phyloP scores from a whole-genome alignment of 2,888 invertebrate species.

The Oxyscelio sp. region DNA sequence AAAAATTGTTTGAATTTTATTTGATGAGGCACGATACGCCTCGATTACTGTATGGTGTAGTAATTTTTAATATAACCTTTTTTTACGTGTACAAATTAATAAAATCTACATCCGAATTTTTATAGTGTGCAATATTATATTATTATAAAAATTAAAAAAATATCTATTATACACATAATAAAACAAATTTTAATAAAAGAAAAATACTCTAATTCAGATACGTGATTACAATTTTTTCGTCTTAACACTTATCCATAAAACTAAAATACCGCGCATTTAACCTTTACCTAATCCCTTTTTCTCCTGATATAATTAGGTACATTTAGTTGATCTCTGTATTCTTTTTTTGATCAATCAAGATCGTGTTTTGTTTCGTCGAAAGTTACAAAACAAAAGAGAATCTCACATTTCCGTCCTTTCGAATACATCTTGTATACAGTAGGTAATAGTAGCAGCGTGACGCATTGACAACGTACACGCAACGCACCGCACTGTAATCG shows the following conservation, averaged over 20 bases:
- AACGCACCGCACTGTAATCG: slow-evolving; percentile 85
- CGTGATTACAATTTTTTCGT: slow-evolving; percentile 36
- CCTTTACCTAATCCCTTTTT: slow-evolving; percentile 43
- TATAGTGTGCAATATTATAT: too few relatives aligned
- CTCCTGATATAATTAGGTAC: slow-evolving; percentile 56
- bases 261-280: slow-evolving; percentile 15
- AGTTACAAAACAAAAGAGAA: slow-evolving; percentile 67
- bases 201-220: slow-evolving; percentile 12
- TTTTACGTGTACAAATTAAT: too few relatives aligned
- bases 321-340: slow-evolving; percentile 52
- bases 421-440: slow-evolving; percentile 57
- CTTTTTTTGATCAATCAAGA: slow-evolving; percentile 65
- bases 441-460: slow-evolving; percentile 78
- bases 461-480: slow-evolving; percentile 84
- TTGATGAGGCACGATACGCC: too few relatives aligned
- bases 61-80: too few relatives aligned
- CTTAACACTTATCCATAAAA: slow-evolving; percentile 14
- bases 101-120: too few relatives aligned
- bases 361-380: slow-evolving; percentile 66
- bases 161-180: neutral
- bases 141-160: too few relatives aligned
- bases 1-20: too few relatives aligned
- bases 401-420: slow-evolving; percentile 73
- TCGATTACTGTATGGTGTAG: too few relatives aligned
- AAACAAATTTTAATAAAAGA: neutral